Evolutionary conservation across 2,888 invertebrate genomes (phyloP).

Genomic region (Synanthedon andrenaeformis): DNA sequence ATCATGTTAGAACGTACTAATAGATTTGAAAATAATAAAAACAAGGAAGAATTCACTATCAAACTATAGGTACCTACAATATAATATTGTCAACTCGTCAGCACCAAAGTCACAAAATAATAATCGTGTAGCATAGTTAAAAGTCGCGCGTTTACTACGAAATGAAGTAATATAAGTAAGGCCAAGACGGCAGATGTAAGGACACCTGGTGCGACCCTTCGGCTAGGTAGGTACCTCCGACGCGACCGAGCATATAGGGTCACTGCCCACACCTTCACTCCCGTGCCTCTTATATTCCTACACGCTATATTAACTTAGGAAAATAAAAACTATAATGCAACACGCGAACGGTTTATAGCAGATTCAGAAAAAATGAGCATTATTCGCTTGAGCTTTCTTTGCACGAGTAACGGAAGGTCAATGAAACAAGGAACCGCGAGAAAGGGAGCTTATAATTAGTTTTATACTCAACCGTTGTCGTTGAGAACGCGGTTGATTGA

Average conservation of each 20-base stretch:
- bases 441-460: conserved; percentile 19
- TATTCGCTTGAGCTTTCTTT: conserved; percentile 15
- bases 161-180: conserved; percentile 22
- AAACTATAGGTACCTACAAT: too few species aligned
- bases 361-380: neutral
- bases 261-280: conserved; percentile 65
- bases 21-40: too few species aligned
- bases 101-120: too few species aligned
- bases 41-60: too few species aligned
- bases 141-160: conserved; percentile 17
- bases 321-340: conserved; percentile 42
- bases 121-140: too few species aligned
- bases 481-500: too few species aligned
- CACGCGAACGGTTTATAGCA: conserved; percentile 36
- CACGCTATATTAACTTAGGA: conserved; percentile 29
- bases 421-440: conserved; percentile 21
- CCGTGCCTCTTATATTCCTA: conserved; percentile 28
- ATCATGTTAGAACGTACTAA: too few species aligned
- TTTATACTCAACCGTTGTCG: conserved; percentile 12
- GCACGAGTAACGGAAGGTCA: conserved; percentile 29
- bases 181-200: conserved; percentile 63
- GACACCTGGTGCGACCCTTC: conserved; percentile 68
- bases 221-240: conserved; percentile 39
- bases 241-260: conserved; percentile 32
- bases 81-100: too few species aligned